Base-by-base conservation (phyloP, 1,140 invertebrate genomes). In the Drosophila grimshawi region DNA sequence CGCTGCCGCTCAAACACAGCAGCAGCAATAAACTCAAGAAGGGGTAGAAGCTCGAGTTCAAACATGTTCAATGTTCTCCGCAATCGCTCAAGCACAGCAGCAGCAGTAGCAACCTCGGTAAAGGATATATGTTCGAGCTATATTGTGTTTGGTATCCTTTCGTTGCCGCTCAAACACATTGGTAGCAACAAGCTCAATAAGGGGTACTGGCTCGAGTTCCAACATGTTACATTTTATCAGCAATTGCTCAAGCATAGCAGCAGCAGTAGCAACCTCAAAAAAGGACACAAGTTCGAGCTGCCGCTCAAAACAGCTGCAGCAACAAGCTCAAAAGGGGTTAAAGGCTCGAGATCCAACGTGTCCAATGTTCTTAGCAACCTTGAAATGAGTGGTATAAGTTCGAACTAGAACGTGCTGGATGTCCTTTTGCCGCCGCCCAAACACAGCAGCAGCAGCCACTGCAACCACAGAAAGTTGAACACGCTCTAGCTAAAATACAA, bases 81-180 rank as follows among this genome's bases (percentile, higher is more conserved):
- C 39, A 41, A 19, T 19, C 19, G 19, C 39, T 43, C 39, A 8
- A 43, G n/a, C 39, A 4, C 39, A 43, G 0, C 1, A 4, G 10
- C 35, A 6, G 5, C 5, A 6, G 35, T 7, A 2, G 35, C 35
- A 37, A 37, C 3, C 35, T 8, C 5, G 7, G 7, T 10, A 2
- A 19, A 19, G 19, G 19, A 19, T 19, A 19, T 1, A 19, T n/a
- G 39, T n/a, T 43, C 39, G 39, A n/a, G 19, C 19, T 43, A 8
- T 3, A 83, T 78, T 85, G 19, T 71, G 80, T 70, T 86, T 66
- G 81, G 59, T 11, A 48, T 64, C 53, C 55, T 70, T 43, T 43
- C 46, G 52, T 1, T 0, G 19, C 19, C 19, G 19, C 19, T 19
- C 19, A 19, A 19, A 19, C 19, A 19, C 19, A 19, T 1, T 1